Conservation (phyloP, 2,797 vertebrate genomes). For the Gobionotothen gibberifrons region DNA sequence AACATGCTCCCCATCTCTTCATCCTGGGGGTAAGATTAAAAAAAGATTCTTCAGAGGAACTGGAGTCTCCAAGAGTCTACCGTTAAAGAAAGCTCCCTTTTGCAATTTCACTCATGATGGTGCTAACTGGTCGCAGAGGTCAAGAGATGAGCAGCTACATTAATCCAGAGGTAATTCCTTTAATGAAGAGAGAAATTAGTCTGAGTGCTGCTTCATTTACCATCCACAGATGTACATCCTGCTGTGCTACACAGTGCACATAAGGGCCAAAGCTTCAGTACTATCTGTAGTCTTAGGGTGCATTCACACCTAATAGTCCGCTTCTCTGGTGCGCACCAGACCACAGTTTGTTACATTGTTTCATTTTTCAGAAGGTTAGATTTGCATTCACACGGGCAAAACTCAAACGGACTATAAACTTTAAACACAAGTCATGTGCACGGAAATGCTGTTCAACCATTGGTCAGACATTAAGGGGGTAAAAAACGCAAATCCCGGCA, state of each 20-base stretch:
- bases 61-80: conserved; percentile 31
- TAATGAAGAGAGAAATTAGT: conserved; percentile 51
- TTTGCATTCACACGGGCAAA: too few relatives aligned
- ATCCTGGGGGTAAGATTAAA: conserved; percentile 21
- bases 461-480: too few relatives aligned
- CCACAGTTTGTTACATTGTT: too few relatives aligned
- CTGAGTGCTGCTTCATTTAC: conserved; percentile 43
- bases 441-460: too few relatives aligned
- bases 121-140: conserved; percentile 25
- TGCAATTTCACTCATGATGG: conserved; percentile 22
- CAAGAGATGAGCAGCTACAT: conserved; percentile 36
- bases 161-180: conserved; percentile 50
- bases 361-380: too few relatives aligned
- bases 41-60: conserved; percentile 17
- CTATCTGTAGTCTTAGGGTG: too few relatives aligned
- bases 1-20: conserved; percentile 2
- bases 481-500: too few relatives aligned
- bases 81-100: conserved; percentile 1
- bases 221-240: background rate
- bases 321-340: too few relatives aligned
- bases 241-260: conserved; percentile 1
- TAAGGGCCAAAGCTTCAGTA: too few relatives aligned
- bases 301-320: too few relatives aligned
- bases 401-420: too few relatives aligned
- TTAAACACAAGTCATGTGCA: too few relatives aligned